phyloP scores from a whole-genome alignment of 1,140 invertebrate species.

The Drosophila watanabei region DNA sequence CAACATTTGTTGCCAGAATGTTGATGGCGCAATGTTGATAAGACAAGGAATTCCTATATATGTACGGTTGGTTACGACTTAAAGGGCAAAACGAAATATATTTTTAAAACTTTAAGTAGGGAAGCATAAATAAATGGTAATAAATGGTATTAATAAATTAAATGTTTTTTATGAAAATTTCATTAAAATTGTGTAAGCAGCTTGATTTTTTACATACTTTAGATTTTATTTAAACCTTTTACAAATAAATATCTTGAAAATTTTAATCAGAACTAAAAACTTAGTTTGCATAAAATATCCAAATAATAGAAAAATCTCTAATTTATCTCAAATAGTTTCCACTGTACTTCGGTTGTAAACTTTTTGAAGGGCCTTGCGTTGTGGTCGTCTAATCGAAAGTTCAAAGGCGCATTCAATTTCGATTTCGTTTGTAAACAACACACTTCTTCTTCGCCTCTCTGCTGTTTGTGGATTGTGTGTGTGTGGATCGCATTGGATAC shows the following conservation, averaged over 20 bases:
- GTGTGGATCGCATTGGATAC: slow-evolving; percentile 3
- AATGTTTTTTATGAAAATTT: neutral
- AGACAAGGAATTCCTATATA: slow-evolving; percentile 17
- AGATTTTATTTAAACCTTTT: neutral
- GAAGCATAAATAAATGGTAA: neutral
- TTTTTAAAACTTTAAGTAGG: neutral
- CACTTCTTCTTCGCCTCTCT: neutral
- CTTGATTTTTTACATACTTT: neutral
- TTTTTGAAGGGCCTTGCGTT: slow-evolving; percentile 34
- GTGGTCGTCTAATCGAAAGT: slow-evolving; percentile 46
- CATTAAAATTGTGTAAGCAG: neutral
- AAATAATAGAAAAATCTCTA: neutral
- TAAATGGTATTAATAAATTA: no score
- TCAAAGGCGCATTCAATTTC: slow-evolving; percentile 68
- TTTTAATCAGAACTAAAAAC: neutral
- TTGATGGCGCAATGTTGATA: slow-evolving; percentile 61
- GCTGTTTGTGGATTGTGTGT: slow-evolving; percentile 31
- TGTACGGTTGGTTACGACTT: slow-evolving; percentile 14
- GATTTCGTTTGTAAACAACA: slow-evolving; percentile 71
- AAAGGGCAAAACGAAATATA: neutral
- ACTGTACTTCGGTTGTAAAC: slow-evolving; percentile 17
- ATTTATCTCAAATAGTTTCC: neutral
- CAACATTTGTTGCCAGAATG: slow-evolving; percentile 50
- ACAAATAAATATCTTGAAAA: neutral
- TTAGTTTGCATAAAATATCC: neutral